phyloP scores from a whole-genome alignment of 2,113 vertebrate species.

The Bombycilla garrulus region DNA sequence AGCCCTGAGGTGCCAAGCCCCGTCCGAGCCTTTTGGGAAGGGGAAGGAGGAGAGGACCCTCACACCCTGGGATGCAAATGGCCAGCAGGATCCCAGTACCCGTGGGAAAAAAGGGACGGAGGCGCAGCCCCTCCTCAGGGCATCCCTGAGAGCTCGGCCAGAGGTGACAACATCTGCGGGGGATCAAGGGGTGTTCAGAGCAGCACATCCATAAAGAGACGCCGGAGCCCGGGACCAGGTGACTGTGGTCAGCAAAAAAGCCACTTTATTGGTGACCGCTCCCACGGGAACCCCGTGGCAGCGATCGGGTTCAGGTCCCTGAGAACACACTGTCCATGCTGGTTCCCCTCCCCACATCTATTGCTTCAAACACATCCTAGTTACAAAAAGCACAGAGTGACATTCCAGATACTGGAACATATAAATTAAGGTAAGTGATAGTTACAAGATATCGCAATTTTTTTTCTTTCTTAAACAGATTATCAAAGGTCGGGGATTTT shows the following conservation, averaged over 20 bases:
- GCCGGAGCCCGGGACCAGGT: background rate
- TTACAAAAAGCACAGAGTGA: slow-evolving; percentile 45
- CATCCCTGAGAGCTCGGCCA: background rate
- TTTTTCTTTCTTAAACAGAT: slow-evolving; percentile 59
- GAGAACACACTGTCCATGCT: slow-evolving; percentile 78
- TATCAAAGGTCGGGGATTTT: slow-evolving; percentile 55
- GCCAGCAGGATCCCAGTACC: background rate
- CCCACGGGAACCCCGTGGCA: slow-evolving; percentile 77
- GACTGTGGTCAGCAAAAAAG: slow-evolving; percentile 76
- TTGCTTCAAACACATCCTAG: slow-evolving; percentile 50
- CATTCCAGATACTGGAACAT: slow-evolving; percentile 89
- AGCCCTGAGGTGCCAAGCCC: background rate
- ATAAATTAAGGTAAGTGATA: slow-evolving; percentile 79
- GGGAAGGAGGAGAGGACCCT: background rate
- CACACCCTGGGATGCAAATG: background rate
- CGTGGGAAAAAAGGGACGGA: slow-evolving; percentile 44
- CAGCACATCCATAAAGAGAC: slow-evolving; percentile 33
- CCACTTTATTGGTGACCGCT: slow-evolving; percentile 84
- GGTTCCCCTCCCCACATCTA: slow-evolving; percentile 37
- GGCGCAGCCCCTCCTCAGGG: background rate
- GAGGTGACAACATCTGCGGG: background rate
- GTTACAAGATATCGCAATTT: slow-evolving; percentile 67
- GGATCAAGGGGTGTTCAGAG: background rate
- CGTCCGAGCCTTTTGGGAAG: background rate
- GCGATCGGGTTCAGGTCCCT: slow-evolving; percentile 87